Conservation (phyloP, 2,888 invertebrate species). For the Platerodrilus igneus region DNA sequence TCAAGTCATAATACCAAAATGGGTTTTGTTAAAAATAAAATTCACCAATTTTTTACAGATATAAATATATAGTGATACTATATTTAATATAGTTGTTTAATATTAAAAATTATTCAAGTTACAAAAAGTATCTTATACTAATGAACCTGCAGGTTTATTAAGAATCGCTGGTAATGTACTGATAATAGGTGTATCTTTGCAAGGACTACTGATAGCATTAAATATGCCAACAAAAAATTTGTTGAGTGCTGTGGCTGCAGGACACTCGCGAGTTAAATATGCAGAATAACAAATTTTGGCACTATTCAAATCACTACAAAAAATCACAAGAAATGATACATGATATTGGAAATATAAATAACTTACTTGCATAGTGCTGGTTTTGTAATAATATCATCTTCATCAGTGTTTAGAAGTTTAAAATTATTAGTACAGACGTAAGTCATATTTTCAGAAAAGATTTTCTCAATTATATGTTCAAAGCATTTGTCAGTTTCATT, state of each 20-base stretch:
- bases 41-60: too few relatives aligned
- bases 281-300: constrained; percentile 1
- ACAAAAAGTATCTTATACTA: too few relatives aligned
- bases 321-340: not conserved
- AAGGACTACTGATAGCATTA: not conserved
- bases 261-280: constrained; percentile 2
- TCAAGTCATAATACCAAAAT: too few relatives aligned
- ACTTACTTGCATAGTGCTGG: constrained; percentile 7
- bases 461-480: not conserved
- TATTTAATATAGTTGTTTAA: too few relatives aligned
- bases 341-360: not conserved
- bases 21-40: too few relatives aligned
- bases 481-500: constrained; percentile 2
- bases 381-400: constrained; percentile 3
- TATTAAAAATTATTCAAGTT: too few relatives aligned
- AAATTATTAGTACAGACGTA: constrained; percentile 2
- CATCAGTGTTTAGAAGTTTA: not conserved
- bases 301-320: constrained; percentile 6
- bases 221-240: not conserved
- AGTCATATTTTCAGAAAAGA: not conserved
- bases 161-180: too few relatives aligned
- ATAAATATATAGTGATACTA: too few relatives aligned
- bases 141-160: too few relatives aligned
- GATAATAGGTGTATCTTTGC: too few relatives aligned
- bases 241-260: constrained; percentile 1